Evolutionary conservation across 2,797 vertebrate genomes (phyloP).

Genomic region (Anguilla obscura): DNA sequence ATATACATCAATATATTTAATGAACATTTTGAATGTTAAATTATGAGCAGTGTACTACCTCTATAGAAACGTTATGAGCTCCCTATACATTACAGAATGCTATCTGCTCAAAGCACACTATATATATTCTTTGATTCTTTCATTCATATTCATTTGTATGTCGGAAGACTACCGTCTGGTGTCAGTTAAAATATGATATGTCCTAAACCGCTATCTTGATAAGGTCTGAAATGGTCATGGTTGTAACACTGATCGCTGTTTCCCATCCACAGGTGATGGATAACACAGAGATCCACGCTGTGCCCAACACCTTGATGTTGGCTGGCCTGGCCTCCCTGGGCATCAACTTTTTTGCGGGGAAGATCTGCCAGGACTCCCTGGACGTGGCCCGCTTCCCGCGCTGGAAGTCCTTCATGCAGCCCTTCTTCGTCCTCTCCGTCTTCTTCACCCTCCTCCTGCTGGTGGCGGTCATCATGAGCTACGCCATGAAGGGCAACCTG

Average conservation of each 20-base stretch:
- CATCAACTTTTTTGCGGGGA: slow-evolving; percentile 86
- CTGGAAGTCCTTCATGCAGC: slow-evolving; percentile 87
- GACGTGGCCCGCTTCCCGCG: slow-evolving; percentile 83
- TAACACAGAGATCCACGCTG: slow-evolving; percentile 90
- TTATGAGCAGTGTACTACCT: neutral
- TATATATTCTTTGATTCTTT: neutral
- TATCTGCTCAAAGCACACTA: no score
- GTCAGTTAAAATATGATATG: neutral
- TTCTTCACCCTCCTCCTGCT: slow-evolving; percentile 78
- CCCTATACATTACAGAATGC: neutral
- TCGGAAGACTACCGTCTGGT: neutral
- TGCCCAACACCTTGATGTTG: slow-evolving; percentile 92
- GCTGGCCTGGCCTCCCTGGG: slow-evolving; percentile 86
- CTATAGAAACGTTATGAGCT: neutral
- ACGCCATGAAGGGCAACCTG: slow-evolving; percentile 82
- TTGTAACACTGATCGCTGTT: neutral
- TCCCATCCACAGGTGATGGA: slow-evolving; percentile 82
- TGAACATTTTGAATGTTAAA: neutral
- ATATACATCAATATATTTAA: neutral
- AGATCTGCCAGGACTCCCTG: slow-evolving; percentile 93
- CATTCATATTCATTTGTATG: neutral
- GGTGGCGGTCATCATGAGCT: slow-evolving; percentile 82
- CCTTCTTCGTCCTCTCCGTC: slow-evolving; percentile 76
- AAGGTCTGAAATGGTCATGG: neutral
- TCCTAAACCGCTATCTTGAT: neutral